Evolutionary conservation across 2,888 invertebrate genomes (phyloP), one percentile per base, ranked within the genome.

Genomic region (Caenorhabditis sp.): DNA sequence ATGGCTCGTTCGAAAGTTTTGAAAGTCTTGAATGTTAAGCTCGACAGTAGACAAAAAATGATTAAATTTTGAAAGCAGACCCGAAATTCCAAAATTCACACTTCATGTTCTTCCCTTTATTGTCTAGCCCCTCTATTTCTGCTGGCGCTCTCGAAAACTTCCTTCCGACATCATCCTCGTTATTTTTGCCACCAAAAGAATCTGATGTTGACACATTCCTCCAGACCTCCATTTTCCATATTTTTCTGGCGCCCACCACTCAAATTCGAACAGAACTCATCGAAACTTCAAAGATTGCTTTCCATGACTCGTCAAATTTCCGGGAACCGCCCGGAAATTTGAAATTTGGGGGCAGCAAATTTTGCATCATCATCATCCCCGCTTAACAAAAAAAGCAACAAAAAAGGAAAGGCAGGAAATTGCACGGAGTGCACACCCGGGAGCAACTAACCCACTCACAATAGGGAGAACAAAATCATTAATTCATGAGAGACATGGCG

Each of bases 401-500:
- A 68, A 31, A 26, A 59, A 58, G n/a, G n/a, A n/a, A 56, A 26
- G 14, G 22, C 12, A 73, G 56, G 66, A 73, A 61, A 66, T 51
- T 66, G 66, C 49, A 51, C 31, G 49, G 47, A 28, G 44, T 16
- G 38, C 12, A 14, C 19, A 26, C 19, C 19, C n/a, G 16, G 28
- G 44, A 28, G 26, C 28, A 0, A 26, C 41, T 38, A 26, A 56
- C 63, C 63, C 63, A 54, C 74, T 63, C 64, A 64, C 56, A 26
- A 54, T 59, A 19, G 28, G n/a, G n/a, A n/a, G n/a, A n/a, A n/a
- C n/a, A 59, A 72, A 75, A 75, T 75, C 66, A 59, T 59, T 75
- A 68, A 68, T 75, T 75, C 49, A 75, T 58, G 58, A 68, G 75
- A 56, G 31, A 19, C 22, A 41, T 7, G 14, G 5, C 41, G n/a